These are phyloP conservation scores for Oscheius sp. DNA, from an alignment of 2,888 invertebrate genomes.

Conservation along the genomic window DNA sequence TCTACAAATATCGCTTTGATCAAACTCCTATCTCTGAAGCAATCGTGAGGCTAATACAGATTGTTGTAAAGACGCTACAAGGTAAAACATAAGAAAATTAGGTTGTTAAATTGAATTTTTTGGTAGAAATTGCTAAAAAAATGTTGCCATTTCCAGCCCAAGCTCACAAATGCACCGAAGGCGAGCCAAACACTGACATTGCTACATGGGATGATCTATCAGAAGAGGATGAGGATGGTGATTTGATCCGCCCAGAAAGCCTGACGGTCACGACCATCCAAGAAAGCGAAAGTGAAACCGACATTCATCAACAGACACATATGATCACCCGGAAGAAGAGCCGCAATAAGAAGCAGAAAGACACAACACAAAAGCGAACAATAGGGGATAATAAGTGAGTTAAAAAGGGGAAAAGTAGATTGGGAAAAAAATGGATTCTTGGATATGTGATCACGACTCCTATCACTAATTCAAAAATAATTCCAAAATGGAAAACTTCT, in stretches of 20 bases:
- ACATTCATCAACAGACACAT: slow-evolving; percentile 35
- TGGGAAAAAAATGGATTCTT: neutral
- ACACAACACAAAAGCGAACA: slow-evolving; percentile 10
- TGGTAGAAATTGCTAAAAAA: neutral
- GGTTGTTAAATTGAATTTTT: too few species aligned
- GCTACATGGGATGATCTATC: slow-evolving; percentile 46
- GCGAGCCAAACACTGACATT: slow-evolving; percentile 39
- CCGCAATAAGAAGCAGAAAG: slow-evolving; percentile 20
- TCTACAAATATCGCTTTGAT: slow-evolving; percentile 82
- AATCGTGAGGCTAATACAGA: slow-evolving; percentile 83
- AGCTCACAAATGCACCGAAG: slow-evolving; percentile 45
- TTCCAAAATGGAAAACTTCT: neutral
- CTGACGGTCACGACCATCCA: slow-evolving; percentile 51
- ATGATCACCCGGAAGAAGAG: slow-evolving; percentile 35
- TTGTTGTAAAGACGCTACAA: slow-evolving; percentile 90
- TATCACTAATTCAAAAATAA: too few species aligned
- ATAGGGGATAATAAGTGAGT: slow-evolving; percentile 14
- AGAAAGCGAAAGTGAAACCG: slow-evolving; percentile 23
- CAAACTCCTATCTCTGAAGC: slow-evolving; percentile 74
- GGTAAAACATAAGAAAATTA: too few species aligned
- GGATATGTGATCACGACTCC: too few species aligned
- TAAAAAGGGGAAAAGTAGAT: neutral
- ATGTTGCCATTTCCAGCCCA: slow-evolving; percentile 39
- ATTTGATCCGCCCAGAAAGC: slow-evolving; percentile 56
- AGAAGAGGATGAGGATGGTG: slow-evolving; percentile 37